Conservation (phyloP, 1,140 invertebrate genomes). For the Parapsyche elsis region DNA sequence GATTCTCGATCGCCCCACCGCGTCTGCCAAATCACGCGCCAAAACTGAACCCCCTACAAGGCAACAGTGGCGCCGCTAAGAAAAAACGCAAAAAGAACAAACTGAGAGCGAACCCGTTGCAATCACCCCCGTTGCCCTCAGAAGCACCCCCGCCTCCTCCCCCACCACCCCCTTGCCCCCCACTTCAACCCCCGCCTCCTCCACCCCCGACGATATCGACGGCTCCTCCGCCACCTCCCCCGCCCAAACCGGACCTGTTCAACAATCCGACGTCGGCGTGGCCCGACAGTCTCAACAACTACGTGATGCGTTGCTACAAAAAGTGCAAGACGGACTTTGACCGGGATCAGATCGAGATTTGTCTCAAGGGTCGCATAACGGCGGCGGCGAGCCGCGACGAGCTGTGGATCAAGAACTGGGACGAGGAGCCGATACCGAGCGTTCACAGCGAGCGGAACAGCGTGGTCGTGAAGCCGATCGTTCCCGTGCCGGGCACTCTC, state of each 20-base stretch:
- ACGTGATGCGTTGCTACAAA: conserved; percentile 91
- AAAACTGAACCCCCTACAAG: conserved; percentile 62
- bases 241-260: conserved; percentile 59
- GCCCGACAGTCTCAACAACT: conserved; percentile 82
- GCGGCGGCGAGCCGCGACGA: conserved; percentile 86
- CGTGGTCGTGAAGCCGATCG: conserved; percentile 66
- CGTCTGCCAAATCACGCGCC: conserved; percentile 56
- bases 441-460: conserved; percentile 81
- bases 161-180: conserved; percentile 64
- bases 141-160: conserved; percentile 68
- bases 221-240: conserved; percentile 55
- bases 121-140: conserved; percentile 70
- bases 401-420: conserved; percentile 91
- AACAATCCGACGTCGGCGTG: conserved; percentile 70
- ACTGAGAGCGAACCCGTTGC: conserved; percentile 66
- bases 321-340: conserved; percentile 88
- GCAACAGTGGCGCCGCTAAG: conserved; percentile 72
- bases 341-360: conserved; percentile 93
- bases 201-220: conserved; percentile 42
- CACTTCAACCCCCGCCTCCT: conserved; percentile 42
- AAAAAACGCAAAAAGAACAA: conserved; percentile 81
- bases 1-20: conserved; percentile 60
- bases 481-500: conserved; percentile 63
- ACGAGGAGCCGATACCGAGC: conserved; percentile 87
- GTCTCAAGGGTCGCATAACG: conserved; percentile 93